Conservation (phyloP, 2,113 vertebrate genomes). For the Illadopsis cleaveri region DNA sequence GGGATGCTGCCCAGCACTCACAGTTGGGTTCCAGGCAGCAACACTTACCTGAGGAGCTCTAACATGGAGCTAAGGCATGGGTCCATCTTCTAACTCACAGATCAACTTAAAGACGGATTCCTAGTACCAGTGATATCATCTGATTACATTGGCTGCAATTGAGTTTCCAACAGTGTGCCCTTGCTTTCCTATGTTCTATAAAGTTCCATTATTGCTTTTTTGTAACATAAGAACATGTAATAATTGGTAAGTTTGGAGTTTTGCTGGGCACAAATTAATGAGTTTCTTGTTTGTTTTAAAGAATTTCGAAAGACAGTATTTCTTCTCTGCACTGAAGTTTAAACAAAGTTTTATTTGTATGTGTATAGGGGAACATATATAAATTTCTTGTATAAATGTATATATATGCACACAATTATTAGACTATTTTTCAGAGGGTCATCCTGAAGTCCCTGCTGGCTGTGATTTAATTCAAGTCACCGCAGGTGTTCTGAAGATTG, state of each 20-base stretch:
- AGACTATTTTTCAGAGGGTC: background rate
- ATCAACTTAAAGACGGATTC: background rate
- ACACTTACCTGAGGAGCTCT: background rate
- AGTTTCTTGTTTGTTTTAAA: background rate
- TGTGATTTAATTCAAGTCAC: slow-evolving; percentile 1
- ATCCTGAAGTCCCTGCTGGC: background rate
- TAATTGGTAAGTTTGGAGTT: background rate
- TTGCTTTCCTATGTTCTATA: background rate
- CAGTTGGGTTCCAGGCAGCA: background rate
- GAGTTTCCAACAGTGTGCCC: background rate
- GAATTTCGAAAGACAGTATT: background rate
- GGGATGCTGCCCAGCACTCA: background rate
- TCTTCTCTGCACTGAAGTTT: background rate
- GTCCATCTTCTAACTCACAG: background rate
- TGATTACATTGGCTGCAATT: background rate
- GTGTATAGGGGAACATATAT: background rate
- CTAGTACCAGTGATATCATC: background rate
- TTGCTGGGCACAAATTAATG: background rate
- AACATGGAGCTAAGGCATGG: background rate
- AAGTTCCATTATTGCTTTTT: background rate
- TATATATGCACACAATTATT: background rate
- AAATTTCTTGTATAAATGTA: background rate
- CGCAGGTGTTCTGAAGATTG: background rate
- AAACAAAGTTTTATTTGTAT: background rate
- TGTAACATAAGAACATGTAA: background rate